These are phyloP conservation scores for Drosophila ogumai DNA, from an alignment of 1,140 invertebrate genomes.

Conservation along the genomic window DNA sequence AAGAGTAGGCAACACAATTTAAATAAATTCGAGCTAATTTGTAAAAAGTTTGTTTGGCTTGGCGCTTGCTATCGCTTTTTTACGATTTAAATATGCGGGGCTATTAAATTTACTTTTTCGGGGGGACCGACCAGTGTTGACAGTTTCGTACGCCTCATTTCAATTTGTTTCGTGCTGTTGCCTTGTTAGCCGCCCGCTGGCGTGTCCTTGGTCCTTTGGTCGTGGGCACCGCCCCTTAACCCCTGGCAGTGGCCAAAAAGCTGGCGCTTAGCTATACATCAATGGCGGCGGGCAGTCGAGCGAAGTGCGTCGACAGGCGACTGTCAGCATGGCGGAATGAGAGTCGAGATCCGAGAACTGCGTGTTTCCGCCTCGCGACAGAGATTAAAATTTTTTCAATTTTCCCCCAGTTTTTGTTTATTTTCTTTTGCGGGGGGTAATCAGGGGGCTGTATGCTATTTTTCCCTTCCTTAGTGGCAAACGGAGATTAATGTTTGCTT, in stretches of 20 bases:
- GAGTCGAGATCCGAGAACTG: constrained; percentile 12
- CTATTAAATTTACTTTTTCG: constrained; percentile 61
- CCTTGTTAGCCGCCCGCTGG: constrained; percentile 75
- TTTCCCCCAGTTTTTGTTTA: constrained; percentile 59
- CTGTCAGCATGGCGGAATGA: constrained; percentile 53
- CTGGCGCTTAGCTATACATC: constrained; percentile 59
- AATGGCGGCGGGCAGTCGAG: constrained; percentile 62
- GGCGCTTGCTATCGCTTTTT: constrained; percentile 40
- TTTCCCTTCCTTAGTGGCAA: constrained; percentile 70
- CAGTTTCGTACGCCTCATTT: constrained; percentile 66
- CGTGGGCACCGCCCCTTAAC: constrained; percentile 15
- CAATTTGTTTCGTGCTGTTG: constrained; percentile 70
- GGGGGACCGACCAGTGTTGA: constrained; percentile 35
- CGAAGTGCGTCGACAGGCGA: constrained; percentile 49
- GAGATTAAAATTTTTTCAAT: constrained; percentile 78
- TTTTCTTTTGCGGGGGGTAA: constrained; percentile 32
- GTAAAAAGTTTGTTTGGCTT: constrained; percentile 70
- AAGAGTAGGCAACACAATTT: constrained; percentile 66
- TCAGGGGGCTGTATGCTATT: constrained; percentile 32
- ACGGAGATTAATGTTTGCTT: constrained; percentile 78
- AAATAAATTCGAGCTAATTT: constrained; percentile 78
- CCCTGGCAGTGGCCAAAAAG: constrained; percentile 28
- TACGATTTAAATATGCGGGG: constrained; percentile 74
- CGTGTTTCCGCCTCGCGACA: constrained; percentile 73
- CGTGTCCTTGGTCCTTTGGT: constrained; percentile 35